phyloP scores from a whole-genome alignment of 2,797 vertebrate species.

The Peromyscus nudipes region DNA sequence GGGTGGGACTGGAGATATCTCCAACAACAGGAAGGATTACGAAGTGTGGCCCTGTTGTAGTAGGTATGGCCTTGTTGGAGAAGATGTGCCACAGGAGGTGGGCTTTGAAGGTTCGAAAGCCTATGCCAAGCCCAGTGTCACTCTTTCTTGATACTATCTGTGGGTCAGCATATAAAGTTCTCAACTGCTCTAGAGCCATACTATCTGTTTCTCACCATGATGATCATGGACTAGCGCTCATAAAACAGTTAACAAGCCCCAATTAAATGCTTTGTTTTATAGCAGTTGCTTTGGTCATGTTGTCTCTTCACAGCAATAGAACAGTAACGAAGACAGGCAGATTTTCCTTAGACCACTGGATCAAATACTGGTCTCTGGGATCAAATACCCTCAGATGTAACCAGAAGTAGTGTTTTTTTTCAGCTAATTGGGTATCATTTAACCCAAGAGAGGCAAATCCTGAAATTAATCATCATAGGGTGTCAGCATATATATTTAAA shows the following conservation, averaged over 20 bases:
- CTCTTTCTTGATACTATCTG: background rate
- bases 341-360: background rate
- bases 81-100: background rate
- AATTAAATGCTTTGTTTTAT: background rate
- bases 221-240: no score
- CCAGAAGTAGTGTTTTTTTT: background rate
- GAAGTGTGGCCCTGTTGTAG: background rate
- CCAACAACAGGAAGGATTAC: no score
- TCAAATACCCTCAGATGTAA: background rate
- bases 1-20: no score
- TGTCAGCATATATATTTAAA: background rate
- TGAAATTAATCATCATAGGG: background rate
- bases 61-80: background rate
- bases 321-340: background rate
- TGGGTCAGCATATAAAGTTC: background rate
- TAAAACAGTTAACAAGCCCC: background rate
- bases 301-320: background rate
- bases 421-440: background rate
- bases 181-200: background rate
- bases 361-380: background rate
- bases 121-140: background rate
- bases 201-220: background rate
- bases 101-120: background rate
- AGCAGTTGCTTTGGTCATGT: background rate
- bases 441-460: background rate